Percentiles rank a stretch among this genome's conserved stretches.
These are phyloP conservation scores for Zaprionus camerounensis DNA, from an alignment of 1,140 invertebrate species.

Conservation along the genomic window DNA sequence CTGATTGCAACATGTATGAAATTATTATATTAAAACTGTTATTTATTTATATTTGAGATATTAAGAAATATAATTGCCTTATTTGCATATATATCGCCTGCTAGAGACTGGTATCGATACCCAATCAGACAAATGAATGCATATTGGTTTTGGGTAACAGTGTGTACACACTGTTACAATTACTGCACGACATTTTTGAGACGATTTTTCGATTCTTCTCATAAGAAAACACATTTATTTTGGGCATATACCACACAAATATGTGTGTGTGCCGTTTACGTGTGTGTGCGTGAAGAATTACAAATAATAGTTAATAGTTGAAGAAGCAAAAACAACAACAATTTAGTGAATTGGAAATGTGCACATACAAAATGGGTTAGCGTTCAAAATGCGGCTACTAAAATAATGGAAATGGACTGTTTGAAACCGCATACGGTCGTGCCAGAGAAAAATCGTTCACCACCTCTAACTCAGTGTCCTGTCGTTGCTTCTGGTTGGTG, in stretches of 20 bases:
- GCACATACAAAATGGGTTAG: constrained; percentile 38
- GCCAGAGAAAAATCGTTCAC: constrained; percentile 67
- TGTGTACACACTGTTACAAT: constrained; percentile 54
- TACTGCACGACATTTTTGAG: constrained; percentile 51
- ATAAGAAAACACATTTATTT: constrained; percentile 76
- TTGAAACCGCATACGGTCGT: constrained; percentile 50
- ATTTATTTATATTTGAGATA: background rate
- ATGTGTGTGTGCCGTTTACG: constrained; percentile 50
- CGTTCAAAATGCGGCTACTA: constrained; percentile 38
- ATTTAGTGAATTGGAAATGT: constrained; percentile 37
- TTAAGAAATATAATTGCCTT: background rate
- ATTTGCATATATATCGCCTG: background rate
- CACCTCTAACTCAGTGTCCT: constrained; percentile 52
- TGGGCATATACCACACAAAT: constrained; percentile 44
- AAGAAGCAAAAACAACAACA: constrained; percentile 26
- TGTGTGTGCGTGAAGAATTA: constrained; percentile 56
- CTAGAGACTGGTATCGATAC: constrained; percentile 26
- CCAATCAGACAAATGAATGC: constrained; percentile 32
- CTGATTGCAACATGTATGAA: background rate
- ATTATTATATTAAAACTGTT: background rate
- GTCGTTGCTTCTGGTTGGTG: constrained; percentile 44
- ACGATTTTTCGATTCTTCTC: constrained; percentile 62
- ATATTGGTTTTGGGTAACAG: constrained; percentile 17
- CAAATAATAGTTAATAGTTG: constrained; percentile 45
- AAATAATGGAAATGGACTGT: constrained; percentile 47